Conservation (phyloP, 2,888 invertebrate genomes). For the Himalopsyche tibetana region DNA sequence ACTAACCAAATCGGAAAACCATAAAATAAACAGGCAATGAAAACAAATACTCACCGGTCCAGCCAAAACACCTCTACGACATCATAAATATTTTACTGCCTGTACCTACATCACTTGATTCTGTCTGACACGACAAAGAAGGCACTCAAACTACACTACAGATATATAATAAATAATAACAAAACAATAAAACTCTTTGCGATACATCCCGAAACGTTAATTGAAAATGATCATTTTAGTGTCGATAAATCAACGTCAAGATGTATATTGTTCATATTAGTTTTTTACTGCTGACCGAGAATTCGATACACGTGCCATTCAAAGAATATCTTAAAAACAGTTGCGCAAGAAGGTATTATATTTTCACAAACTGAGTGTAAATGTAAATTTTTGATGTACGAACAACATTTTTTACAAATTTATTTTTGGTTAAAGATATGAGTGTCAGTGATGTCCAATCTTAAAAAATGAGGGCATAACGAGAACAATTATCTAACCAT, state of each 20-base stretch:
- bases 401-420: no score
- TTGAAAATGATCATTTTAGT: slow-evolving; percentile 2
- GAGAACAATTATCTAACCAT: no score
- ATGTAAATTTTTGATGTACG: no score
- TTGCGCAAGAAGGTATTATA: no score
- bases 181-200: slow-evolving; percentile 4
- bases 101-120: slow-evolving; percentile 7
- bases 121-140: neutral
- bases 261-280: slow-evolving; percentile 6
- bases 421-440: no score
- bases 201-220: slow-evolving; percentile 2
- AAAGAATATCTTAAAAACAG: no score
- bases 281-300: neutral
- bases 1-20: neutral
- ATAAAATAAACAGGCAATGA: slow-evolving; percentile 8
- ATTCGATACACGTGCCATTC: neutral
- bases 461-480: no score
- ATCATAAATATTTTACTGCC: slow-evolving; percentile 1
- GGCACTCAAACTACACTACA: neutral
- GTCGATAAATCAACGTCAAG: neutral
- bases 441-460: no score
- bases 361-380: no score
- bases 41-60: neutral
- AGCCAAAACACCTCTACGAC: neutral
- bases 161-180: slow-evolving; percentile 17